Percentiles rank a stretch among this genome's conserved stretches.
These are phyloP conservation scores for Chirona hameri DNA, from an alignment of 2,888 invertebrate species.

Conservation along the genomic window DNA sequence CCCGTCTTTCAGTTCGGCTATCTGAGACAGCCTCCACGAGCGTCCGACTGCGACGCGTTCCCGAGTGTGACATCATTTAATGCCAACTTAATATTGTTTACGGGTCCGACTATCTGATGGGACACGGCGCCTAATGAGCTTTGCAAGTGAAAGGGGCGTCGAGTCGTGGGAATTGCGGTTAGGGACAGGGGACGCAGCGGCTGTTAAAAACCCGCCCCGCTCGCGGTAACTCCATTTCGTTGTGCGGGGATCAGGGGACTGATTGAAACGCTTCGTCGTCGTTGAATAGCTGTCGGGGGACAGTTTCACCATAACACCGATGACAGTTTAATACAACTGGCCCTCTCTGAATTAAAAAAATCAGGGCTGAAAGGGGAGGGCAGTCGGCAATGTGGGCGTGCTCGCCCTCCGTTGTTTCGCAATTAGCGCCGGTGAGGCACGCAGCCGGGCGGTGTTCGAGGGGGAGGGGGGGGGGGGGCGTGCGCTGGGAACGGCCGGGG, in stretches of 20 bases:
- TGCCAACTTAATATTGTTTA: neutral
- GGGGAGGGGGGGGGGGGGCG: neutral
- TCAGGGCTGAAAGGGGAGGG: neutral
- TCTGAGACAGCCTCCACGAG: neutral
- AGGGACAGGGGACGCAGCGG: neutral
- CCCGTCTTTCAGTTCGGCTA: neutral
- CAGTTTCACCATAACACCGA: neutral
- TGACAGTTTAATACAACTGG: constrained; percentile 10
- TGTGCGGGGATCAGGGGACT: neutral
- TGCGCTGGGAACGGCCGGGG: neutral
- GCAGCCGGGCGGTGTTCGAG: neutral
- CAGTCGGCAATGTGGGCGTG: neutral
- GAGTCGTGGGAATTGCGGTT: neutral
- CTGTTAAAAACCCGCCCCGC: neutral
- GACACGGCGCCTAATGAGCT: neutral
- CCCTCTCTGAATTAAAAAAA: neutral
- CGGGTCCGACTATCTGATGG: neutral
- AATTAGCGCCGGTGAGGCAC: constrained; percentile 12
- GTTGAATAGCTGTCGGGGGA: neutral
- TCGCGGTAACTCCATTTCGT: neutral
- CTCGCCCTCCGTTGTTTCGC: constrained; percentile 2
- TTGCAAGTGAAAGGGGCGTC: neutral
- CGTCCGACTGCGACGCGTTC: neutral
- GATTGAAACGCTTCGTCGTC: neutral
- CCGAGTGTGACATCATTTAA: neutral